Conservation (phyloP, 1,140 invertebrate genomes). For the Calliopsis andreniformis region DNA sequence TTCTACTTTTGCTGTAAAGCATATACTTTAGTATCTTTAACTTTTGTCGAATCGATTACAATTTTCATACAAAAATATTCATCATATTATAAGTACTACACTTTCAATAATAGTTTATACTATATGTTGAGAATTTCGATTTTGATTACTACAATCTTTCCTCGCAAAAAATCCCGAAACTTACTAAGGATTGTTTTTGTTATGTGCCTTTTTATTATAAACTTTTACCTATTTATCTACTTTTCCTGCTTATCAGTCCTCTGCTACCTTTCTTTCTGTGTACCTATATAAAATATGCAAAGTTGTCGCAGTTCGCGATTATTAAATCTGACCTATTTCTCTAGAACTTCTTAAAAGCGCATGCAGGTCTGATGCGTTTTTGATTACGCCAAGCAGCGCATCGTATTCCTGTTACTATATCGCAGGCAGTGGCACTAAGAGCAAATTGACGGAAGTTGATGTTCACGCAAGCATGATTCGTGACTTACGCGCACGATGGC, state of each 20-base stretch:
- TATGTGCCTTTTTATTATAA: no score
- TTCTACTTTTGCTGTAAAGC: no score
- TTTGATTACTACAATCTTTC: no score
- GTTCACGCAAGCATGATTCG: constrained; percentile 36
- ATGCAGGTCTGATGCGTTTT: constrained; percentile 12
- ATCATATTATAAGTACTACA: no score
- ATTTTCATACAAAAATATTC: no score
- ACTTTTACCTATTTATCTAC: not conserved
- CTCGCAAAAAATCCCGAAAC: no score
- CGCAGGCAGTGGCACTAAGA: not conserved
- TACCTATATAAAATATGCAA: not conserved
- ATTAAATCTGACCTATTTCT: constrained; percentile 4
- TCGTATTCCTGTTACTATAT: not conserved
- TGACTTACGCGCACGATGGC: constrained; percentile 21
- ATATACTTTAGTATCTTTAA: no score
- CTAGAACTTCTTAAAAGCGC: not conserved
- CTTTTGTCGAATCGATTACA: no score
- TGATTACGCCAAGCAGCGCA: not conserved
- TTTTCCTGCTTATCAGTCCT: not conserved
- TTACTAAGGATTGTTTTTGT: no score
- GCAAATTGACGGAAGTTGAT: constrained; percentile 51
- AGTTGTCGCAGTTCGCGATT: not conserved
- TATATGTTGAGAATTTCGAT: no score
- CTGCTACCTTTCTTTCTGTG: no score
- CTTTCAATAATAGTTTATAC: no score